phyloP scores from a whole-genome alignment of 2,113 vertebrate genomes.

The Girardinichthys multiradiatus region DNA sequence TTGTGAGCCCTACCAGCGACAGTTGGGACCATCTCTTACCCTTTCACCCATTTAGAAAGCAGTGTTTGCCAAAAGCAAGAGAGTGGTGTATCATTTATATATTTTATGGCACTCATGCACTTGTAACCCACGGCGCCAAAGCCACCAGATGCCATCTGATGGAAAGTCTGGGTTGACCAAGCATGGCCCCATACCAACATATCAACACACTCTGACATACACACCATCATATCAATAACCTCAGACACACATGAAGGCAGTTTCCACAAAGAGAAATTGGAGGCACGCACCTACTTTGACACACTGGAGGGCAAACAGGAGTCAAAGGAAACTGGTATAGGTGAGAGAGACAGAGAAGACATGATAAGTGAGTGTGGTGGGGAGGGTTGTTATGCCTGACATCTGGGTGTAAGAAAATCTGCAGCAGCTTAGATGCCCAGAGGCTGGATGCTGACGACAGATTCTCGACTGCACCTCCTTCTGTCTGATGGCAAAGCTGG shows the following conservation, averaged over 20 bases:
- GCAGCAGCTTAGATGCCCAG: conserved; percentile 50
- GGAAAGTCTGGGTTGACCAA: conserved; percentile 61
- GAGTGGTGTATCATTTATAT: conserved; percentile 30
- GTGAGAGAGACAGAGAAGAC: conserved; percentile 30
- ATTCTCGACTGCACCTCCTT: not conserved
- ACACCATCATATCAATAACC: conserved; percentile 19
- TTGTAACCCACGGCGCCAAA: conserved; percentile 13
- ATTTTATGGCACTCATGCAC: conserved; percentile 31
- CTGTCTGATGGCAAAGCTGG: conserved; percentile 52
- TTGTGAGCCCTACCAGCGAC: conserved; percentile 10
- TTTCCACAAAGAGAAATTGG: conserved; percentile 39
- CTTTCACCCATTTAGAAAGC: conserved; percentile 40
- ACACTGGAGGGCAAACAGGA: conserved; percentile 44
- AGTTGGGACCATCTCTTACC: conserved; percentile 46
- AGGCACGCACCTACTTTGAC: conserved; percentile 21
- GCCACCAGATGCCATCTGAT: conserved; percentile 46
- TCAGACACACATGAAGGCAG: conserved; percentile 12
- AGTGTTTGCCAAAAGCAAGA: conserved; percentile 33
- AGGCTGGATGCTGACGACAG: conserved; percentile 64
- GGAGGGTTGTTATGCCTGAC: conserved; percentile 64
- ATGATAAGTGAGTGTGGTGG: conserved; percentile 46
- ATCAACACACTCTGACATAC: conserved; percentile 13
- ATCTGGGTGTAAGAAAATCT: conserved; percentile 81
- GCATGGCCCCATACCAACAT: conserved; percentile 25
- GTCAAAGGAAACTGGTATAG: conserved; percentile 48